Percentiles rank a stretch among this genome's conserved stretches.
These are phyloP conservation scores for Parasteatoda tepidariorum DNA, from an alignment of 1,140 invertebrate genomes.

Conservation along the genomic window DNA sequence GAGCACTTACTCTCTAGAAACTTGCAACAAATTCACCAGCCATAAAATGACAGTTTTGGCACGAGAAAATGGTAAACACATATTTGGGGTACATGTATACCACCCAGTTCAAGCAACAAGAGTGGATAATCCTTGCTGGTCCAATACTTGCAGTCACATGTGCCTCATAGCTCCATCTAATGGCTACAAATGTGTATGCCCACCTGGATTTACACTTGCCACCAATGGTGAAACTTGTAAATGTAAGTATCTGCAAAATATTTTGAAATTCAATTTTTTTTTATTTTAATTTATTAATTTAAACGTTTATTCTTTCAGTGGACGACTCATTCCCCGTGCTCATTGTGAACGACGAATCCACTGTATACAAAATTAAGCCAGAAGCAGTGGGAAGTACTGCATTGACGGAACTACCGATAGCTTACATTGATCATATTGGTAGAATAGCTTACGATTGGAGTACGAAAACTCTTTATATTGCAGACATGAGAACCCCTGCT, in stretches of 20 bases:
- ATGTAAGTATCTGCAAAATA: conserved; percentile 62
- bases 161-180: conserved; percentile 79
- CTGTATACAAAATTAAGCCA: conserved; percentile 44
- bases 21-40: conserved; percentile 70
- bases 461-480: conserved; percentile 68
- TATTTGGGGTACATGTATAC: conserved; percentile 69
- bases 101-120: conserved; percentile 67
- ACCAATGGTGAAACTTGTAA: conserved; percentile 66
- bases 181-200: conserved; percentile 81
- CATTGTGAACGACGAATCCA: conserved; percentile 33
- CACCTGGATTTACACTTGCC: conserved; percentile 75
- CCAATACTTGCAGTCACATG: conserved; percentile 79
- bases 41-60: conserved; percentile 71
- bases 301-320: not conserved
- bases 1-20: conserved; percentile 67
- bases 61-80: conserved; percentile 65
- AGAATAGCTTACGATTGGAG: conserved; percentile 67
- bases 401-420: not conserved
- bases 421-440: conserved; percentile 18
- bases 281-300: not conserved
- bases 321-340: conserved; percentile 26
- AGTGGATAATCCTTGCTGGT: conserved; percentile 75
- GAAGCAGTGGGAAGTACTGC: conserved; percentile 34
- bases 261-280: too few species aligned
- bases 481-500: not conserved